These are phyloP conservation scores for Myotis myotis DNA, from an alignment of 2,797 vertebrate genomes.

Conservation along the genomic window DNA sequence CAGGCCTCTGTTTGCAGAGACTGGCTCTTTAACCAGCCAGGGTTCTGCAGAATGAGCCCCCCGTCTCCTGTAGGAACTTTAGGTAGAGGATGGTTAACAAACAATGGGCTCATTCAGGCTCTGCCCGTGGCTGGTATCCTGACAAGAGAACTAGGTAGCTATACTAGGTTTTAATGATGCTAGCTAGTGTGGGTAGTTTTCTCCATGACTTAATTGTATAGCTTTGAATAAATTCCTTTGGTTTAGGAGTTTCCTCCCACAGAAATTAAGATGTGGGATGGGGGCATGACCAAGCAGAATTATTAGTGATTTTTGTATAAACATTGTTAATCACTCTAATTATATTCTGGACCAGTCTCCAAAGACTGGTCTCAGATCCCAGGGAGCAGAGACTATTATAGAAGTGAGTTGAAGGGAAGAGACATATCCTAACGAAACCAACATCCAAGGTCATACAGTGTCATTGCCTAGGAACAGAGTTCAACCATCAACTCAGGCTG, in stretches of 20 bases:
- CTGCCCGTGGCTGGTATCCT: background rate
- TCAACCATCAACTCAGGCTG: background rate
- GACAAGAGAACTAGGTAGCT: background rate
- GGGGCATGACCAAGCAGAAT: background rate
- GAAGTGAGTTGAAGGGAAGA: background rate
- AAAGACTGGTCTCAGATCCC: background rate
- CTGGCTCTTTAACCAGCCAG: background rate
- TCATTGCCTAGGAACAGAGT: background rate
- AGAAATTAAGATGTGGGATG: background rate
- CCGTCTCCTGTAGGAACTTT: background rate
- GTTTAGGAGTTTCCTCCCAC: background rate
- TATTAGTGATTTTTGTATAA: slow-evolving; percentile 16
- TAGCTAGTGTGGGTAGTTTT: background rate
- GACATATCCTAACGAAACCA: background rate
- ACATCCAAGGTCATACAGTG: fast-evolving
- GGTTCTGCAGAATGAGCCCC: background rate
- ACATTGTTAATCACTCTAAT: background rate
- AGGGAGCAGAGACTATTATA: background rate
- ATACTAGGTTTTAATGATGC: background rate
- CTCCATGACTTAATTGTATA: background rate
- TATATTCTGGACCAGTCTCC: background rate
- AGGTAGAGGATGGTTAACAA: background rate
- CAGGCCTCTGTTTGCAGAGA: background rate
- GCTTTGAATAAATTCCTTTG: slow-evolving; percentile 33
- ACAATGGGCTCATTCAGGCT: background rate